Evolutionary conservation across 2,113 vertebrate genomes (phyloP).

Genomic region (Cardinalis cardinalis): DNA sequence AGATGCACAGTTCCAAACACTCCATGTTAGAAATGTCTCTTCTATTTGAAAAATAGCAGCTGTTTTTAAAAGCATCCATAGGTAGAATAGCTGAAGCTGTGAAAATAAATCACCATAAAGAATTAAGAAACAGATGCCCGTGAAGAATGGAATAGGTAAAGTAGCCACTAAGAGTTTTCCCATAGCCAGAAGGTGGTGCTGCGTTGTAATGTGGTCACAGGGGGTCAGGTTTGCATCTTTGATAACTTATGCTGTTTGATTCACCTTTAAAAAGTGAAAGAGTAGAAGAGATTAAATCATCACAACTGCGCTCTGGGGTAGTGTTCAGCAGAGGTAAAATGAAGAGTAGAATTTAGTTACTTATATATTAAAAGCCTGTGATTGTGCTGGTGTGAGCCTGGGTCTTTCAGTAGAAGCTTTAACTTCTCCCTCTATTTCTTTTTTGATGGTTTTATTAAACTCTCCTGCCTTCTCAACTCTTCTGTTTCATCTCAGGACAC

Average conservation of each 20-base stretch:
- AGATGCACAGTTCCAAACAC: neutral
- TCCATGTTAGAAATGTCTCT: neutral
- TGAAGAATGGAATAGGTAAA: neutral
- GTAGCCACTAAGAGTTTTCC: neutral
- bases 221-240: conserved; percentile 7
- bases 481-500: neutral
- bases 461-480: neutral
- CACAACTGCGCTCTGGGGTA: neutral
- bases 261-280: neutral
- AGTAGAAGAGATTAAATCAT: conserved; percentile 1
- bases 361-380: neutral
- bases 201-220: conserved; percentile 57
- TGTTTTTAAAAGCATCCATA: conserved; percentile 23
- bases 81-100: neutral
- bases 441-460: neutral
- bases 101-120: conserved; percentile 5
- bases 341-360: neutral
- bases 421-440: neutral
- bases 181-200: conserved; percentile 75
- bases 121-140: neutral
- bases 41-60: conserved; percentile 3
- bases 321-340: neutral
- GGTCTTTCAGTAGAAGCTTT: neutral
- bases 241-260: neutral
- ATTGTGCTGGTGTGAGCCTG: neutral